Percentiles rank a stretch among this genome's conserved stretches.
Evolutionary conservation across 2,888 invertebrate species (phyloP).

Genomic region (Ischnus inquisitorius): DNA sequence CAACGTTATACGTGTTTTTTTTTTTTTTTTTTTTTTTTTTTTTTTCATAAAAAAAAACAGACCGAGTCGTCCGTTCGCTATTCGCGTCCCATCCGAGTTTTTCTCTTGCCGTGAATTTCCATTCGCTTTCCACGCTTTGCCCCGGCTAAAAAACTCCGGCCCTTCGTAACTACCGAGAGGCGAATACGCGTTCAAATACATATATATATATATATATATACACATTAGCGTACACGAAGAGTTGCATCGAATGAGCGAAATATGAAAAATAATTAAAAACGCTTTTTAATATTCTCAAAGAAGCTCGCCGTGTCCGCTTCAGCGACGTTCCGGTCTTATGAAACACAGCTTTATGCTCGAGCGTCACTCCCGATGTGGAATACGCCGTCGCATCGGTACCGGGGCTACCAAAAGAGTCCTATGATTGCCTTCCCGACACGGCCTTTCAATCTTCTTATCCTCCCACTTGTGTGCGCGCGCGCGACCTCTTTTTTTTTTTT

Average conservation of each 20-base stretch:
- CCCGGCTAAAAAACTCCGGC: constrained; percentile 48
- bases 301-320: constrained; percentile 23
- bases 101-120: constrained; percentile 62
- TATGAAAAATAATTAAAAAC: constrained; percentile 74
- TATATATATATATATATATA: not conserved
- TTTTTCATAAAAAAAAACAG: not conserved
- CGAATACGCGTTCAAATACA: not conserved
- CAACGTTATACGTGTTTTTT: not conserved
- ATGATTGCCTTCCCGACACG: constrained; percentile 32
- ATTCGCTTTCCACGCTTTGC: constrained; percentile 23
- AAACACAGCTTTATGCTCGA: constrained; percentile 1
- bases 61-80: constrained; percentile 4
- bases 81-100: not conserved
- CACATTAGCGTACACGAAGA: not conserved
- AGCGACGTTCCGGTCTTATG: not conserved
- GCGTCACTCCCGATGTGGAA: constrained; percentile 46
- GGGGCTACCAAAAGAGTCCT: constrained; percentile 26
- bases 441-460: constrained; percentile 35
- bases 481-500: constrained; percentile 5
- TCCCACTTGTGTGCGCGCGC: not conserved
- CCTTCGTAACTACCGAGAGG: constrained; percentile 58
- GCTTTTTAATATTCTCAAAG: constrained; percentile 74
- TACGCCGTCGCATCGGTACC: constrained; percentile 21
- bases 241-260: constrained; percentile 71
- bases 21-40: constrained; percentile 5